Evolutionary conservation across 2,888 invertebrate genomes (phyloP).

Genomic region (Creontiades dilutus): DNA sequence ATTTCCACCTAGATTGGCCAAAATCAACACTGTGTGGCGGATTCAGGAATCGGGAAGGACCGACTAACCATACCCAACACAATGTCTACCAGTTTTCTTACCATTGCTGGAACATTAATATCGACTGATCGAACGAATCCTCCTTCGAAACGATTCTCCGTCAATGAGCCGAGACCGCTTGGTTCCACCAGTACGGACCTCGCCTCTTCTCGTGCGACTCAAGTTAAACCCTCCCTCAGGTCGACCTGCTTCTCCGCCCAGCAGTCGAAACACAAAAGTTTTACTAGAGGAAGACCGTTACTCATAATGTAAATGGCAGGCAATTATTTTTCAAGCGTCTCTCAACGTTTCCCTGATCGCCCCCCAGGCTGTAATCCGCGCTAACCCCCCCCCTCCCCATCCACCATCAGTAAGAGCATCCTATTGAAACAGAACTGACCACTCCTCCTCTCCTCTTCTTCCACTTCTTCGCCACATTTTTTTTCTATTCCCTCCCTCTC

Average conservation of each 20-base stretch:
- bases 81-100: no score
- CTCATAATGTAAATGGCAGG: slow-evolving; percentile 71
- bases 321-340: slow-evolving; percentile 70
- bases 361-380: slow-evolving; percentile 57
- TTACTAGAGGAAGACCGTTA: slow-evolving; percentile 41
- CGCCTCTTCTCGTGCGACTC: no score
- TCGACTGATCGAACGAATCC: no score
- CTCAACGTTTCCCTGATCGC: slow-evolving; percentile 52
- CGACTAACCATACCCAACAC: no score
- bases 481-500: background rate
- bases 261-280: slow-evolving; percentile 26
- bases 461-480: background rate
- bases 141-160: no score
- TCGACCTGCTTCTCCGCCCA: background rate
- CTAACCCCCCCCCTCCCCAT: background rate
- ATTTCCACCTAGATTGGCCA: no score
- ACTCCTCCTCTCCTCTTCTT: slow-evolving; percentile 1
- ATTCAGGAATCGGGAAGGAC: no score
- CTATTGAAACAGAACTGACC: slow-evolving; percentile 49
- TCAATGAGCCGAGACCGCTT: no score
- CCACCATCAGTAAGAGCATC: background rate
- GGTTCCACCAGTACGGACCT: no score
- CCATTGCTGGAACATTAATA: no score
- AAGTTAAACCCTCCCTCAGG: no score
- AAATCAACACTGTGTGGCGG: no score